Evolutionary conservation across 2,113 vertebrate species (phyloP).

Genomic region (Datnioides undecimradiatus): DNA sequence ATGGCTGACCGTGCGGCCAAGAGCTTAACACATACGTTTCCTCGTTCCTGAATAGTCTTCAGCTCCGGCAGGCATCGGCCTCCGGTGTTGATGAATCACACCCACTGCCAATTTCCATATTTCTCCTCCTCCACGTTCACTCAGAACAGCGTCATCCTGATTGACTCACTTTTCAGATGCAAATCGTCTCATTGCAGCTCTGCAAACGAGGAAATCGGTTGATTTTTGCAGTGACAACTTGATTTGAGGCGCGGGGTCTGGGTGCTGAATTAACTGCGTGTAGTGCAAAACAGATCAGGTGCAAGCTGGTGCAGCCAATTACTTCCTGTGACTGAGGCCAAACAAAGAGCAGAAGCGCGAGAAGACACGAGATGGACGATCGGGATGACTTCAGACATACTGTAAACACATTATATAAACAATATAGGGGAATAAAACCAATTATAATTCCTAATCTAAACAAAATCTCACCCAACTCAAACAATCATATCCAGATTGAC

Average conservation of each 20-base stretch:
- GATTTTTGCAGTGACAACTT: not conserved
- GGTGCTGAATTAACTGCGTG: not conserved
- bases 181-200: conserved; percentile 4
- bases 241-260: not conserved
- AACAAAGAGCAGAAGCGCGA: not conserved
- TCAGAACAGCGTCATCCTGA: not conserved
- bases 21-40: conserved; percentile 4
- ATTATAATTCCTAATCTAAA: no score
- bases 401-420: no score
- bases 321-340: not conserved
- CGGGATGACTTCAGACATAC: no score
- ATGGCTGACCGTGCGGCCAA: not conserved
- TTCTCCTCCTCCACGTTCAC: not conserved
- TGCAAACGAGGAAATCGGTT: conserved; percentile 10
- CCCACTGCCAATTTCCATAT: conserved; percentile 25
- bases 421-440: no score
- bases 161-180: conserved; percentile 21
- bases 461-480: no score
- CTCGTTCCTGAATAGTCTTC: not conserved
- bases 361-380: no score
- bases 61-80: not conserved
- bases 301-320: not conserved
- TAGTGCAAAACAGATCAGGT: not conserved
- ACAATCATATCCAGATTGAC: no score
- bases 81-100: conserved; percentile 23